Evolutionary conservation across 2,888 invertebrate species (phyloP).

Genomic region (Bellardia bayeri): DNA sequence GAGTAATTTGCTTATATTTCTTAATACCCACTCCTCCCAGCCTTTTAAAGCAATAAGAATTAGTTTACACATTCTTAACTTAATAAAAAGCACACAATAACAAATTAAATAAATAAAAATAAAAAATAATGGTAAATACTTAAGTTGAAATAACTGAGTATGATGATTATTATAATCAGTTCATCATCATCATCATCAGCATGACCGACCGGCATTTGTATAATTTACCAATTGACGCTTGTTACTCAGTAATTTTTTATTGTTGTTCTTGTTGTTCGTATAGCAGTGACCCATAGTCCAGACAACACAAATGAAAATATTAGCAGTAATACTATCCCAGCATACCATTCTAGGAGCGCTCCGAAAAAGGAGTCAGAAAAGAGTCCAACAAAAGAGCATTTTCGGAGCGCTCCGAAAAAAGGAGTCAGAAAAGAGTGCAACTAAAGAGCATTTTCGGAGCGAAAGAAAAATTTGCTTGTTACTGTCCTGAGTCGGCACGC

Average conservation of each 20-base stretch:
- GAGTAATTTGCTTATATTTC: background rate
- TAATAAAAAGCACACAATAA: conserved; percentile 35
- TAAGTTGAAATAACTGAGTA: conserved; percentile 2
- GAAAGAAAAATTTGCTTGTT: too few relatives aligned
- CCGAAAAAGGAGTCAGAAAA: too few relatives aligned
- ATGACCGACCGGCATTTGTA: conserved; percentile 67
- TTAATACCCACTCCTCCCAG: background rate
- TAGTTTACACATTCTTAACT: conserved; percentile 38
- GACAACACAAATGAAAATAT: conserved; percentile 46
- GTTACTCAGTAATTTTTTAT: conserved; percentile 50
- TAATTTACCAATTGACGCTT: conserved; percentile 74
- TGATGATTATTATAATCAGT: conserved; percentile 45
- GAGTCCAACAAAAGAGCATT: too few relatives aligned
- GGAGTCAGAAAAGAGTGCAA: too few relatives aligned
- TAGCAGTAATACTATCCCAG: conserved; percentile 1
- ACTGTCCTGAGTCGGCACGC: too few relatives aligned
- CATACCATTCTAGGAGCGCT: too few relatives aligned
- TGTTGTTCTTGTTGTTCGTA: conserved; percentile 20
- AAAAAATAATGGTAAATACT: conserved; percentile 23
- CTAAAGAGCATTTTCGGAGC: too few relatives aligned
- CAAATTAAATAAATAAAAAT: conserved; percentile 56
- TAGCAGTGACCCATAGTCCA: conserved; percentile 73
- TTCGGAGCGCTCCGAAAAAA: too few relatives aligned
- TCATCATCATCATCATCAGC: conserved; percentile 43
- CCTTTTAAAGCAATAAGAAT: background rate